Percentiles rank a stretch among this genome's conserved stretches.
Evolutionary conservation across 2,113 vertebrate genomes (phyloP).

Genomic region (Eulemur macaco): DNA sequence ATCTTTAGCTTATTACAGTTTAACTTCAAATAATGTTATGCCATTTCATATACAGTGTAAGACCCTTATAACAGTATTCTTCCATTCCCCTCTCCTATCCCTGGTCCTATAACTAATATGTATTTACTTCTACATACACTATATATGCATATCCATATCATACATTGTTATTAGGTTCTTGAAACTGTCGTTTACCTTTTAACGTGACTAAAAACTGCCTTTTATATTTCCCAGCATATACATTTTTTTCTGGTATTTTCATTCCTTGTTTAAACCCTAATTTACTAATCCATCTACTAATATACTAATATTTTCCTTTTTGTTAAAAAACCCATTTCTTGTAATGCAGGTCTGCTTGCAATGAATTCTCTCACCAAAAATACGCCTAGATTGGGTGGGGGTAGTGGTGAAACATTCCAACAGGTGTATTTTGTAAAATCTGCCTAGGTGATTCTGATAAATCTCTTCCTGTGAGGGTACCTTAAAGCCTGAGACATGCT

Average conservation of each 20-base stretch:
- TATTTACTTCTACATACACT: neutral
- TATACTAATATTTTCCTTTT: neutral
- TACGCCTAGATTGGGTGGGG: neutral
- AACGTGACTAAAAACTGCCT: neutral
- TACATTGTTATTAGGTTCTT: neutral
- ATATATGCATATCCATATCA: neutral
- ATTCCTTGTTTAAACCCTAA: neutral
- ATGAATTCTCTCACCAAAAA: neutral
- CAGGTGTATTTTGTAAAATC: neutral
- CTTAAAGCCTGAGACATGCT: neutral
- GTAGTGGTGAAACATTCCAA: neutral
- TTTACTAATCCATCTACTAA: neutral
- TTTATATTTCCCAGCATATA: neutral
- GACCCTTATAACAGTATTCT: neutral
- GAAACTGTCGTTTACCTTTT: neutral
- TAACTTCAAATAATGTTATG: neutral
- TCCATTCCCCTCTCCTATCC: neutral
- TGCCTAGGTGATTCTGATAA: neutral
- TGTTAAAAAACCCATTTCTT: neutral
- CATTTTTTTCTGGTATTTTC: neutral
- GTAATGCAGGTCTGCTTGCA: neutral
- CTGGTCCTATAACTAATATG: neutral
- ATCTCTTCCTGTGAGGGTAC: neutral
- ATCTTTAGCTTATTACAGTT: neutral
- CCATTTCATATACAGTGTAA: neutral